Evolutionary conservation across 2,888 invertebrate genomes (phyloP), one percentile per base, ranked within the genome.

Genomic region (Noctua pronuba): DNA sequence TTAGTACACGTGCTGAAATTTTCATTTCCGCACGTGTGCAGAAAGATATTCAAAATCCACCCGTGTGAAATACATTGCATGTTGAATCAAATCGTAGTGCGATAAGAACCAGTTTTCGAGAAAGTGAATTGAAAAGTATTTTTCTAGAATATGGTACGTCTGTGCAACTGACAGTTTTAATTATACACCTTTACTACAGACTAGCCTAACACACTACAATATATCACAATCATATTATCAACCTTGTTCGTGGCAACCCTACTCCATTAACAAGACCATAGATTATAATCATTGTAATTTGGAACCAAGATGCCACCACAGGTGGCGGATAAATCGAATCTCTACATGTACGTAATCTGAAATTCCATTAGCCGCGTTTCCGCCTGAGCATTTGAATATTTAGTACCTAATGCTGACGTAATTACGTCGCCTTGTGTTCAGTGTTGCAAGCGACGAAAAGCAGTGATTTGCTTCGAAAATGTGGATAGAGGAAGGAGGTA

Each of bases 281-380:
- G 46, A 84, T 75, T 82, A 84, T 82, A 66, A 78, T 69, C 31
- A 78, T 80, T 67, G 66, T 77, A 80, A 88, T 83, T 80, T 64
- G 24, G 41, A 35, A 68, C 73, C 81, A 80, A 75, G 79, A 86
- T 84, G 82, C 82, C 82, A 85, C 79, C 78, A 70, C 82, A 82
- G 68, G 77, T 82, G 78, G 77, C 62, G 35, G 64, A 73, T 75
- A 83, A 87, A 77, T 87, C 85, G 74, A 85, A 82, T 84, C 80
- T 78, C 79, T 73, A 75, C 81, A 83, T 86, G 79, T 85, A 86
- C 71, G 83, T 86, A 82, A 90, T 92, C 89, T 88, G 85, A 87
- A 89, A 91, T 91, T 92, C 92, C 91, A 92, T 92, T 91, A 91
- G 73, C 78, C 69, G 73, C 73, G 82, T 84, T 86, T 87, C 84